Evolutionary conservation across 2,888 invertebrate genomes (phyloP).

Genomic region (Phyto melanocephala): DNA sequence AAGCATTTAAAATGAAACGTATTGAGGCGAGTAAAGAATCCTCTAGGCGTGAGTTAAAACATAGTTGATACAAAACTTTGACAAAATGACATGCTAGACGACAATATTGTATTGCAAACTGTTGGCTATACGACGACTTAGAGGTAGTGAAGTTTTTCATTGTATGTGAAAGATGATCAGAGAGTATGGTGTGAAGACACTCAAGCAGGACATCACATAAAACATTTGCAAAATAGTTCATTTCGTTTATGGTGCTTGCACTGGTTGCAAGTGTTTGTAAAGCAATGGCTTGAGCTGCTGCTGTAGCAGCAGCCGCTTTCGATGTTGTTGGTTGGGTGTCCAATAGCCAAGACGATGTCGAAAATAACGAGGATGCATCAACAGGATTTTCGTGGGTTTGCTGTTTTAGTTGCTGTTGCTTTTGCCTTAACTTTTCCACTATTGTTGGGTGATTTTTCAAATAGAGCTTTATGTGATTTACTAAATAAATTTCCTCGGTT

Average conservation of each 20-base stretch:
- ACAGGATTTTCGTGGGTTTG: slow-evolving; percentile 66
- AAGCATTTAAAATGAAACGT: slow-evolving; percentile 65
- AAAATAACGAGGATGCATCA: no score
- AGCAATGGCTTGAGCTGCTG: slow-evolving; percentile 38
- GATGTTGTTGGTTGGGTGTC: slow-evolving; percentile 54
- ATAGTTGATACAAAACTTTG: slow-evolving; percentile 74
- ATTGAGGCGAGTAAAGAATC: slow-evolving; percentile 54
- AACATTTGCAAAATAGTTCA: slow-evolving; percentile 78
- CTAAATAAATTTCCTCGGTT: slow-evolving; percentile 79
- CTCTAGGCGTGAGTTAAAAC: slow-evolving; percentile 67
- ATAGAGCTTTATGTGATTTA: slow-evolving; percentile 79
- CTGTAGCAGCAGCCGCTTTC: slow-evolving; percentile 46
- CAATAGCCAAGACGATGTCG: slow-evolving; percentile 33
- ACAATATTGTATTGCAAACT: slow-evolving; percentile 69
- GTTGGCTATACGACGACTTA: slow-evolving; percentile 23
- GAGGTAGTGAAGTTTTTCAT: neutral
- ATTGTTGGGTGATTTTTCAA: slow-evolving; percentile 77
- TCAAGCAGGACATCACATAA: slow-evolving; percentile 76
- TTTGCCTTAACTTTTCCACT: slow-evolving; percentile 66
- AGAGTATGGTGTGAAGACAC: slow-evolving; percentile 71
- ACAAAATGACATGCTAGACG: slow-evolving; percentile 75
- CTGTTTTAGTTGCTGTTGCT: slow-evolving; percentile 57
- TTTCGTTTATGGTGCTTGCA: slow-evolving; percentile 72
- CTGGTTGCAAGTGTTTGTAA: slow-evolving; percentile 53
- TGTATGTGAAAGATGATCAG: slow-evolving; percentile 63